Evolutionary conservation across 2,113 vertebrate species (phyloP), one percentile per base, ranked within the genome.

Genomic region (Rhinoptilus africanus): DNA sequence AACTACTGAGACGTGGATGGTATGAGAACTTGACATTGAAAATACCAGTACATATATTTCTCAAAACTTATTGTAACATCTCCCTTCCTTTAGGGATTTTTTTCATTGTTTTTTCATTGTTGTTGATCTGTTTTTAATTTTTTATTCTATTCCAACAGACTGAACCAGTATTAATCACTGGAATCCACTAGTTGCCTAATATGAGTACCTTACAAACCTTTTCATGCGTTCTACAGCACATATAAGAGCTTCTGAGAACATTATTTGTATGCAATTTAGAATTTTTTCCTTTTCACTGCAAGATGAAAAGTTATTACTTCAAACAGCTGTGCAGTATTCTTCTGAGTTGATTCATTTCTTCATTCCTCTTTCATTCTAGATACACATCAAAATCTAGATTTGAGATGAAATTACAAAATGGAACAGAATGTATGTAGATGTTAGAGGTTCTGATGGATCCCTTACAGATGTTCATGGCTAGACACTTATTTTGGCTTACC

Each of bases 1-100:
- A 88, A 5, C 9, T 50, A 30, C 3, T n/a, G 27, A 82, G 37
- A 39, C 0, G 2, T 2, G 21, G 3, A 28, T 45, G 3, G 3
- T 51, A 26, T 16, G 67, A 78, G 35, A 88, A 69, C 12, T 67
- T 66, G 32, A 48, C 12, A 47, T 1, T 56, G 21, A 92, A 90
- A 91, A 79, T 51, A 7, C 17, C 28, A 37, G 19, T 37, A 30
- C 5, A 8, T 6, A 5, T 50, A 18, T 51, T 67, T 64, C 23
- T 83, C 28, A n/a, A 75, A 92, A 89, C 2, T 26, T 16, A 72
- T 13, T 35, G 23, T 8, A 56, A 41, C 27, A 43, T 56, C 4
- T 28, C 10, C 7, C 3, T 74, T 59, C 1, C 4, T 67, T 59
- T 62, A 12, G 4, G 27, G 47, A 19, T 45, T 45, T 37, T 48